phyloP scores from a whole-genome alignment of 2,888 invertebrate species.

The Meteorus colon region DNA sequence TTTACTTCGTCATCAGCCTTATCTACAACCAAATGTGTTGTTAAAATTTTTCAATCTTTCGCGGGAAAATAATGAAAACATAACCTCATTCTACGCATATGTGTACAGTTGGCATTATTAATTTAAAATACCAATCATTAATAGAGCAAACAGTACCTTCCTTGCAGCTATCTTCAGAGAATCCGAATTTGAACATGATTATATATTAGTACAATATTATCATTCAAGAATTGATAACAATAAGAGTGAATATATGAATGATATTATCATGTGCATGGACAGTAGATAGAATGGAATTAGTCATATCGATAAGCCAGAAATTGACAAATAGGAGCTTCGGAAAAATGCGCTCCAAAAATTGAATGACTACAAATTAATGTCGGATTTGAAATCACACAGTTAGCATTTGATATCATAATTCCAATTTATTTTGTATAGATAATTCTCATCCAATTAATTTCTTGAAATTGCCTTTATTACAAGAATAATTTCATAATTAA shows the following conservation, averaged over 20 bases:
- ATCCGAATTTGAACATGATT: conserved; percentile 48
- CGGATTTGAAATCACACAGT: too few species aligned
- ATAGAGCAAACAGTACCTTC: conserved; percentile 35
- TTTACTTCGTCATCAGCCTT: conserved; percentile 26
- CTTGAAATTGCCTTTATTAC: too few species aligned
- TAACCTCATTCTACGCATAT: conserved; percentile 42
- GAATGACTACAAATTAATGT: too few species aligned
- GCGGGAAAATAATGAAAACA: conserved; percentile 23
- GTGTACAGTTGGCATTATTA: background rate
- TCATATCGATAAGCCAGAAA: conserved; percentile 37
- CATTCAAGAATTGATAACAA: background rate
- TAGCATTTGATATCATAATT: too few species aligned
- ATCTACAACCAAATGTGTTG: conserved; percentile 19
- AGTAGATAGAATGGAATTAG: conserved; percentile 9
- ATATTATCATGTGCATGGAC: too few species aligned
- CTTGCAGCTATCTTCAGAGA: conserved; percentile 28
- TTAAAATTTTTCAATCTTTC: conserved; percentile 37
- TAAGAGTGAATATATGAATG: background rate
- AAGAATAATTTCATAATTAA: too few species aligned
- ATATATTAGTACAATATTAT: conserved; percentile 5
- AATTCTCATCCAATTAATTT: too few species aligned
- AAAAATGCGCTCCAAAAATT: too few species aligned
- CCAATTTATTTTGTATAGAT: too few species aligned
- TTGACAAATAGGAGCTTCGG: background rate
- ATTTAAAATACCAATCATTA: background rate